Evolutionary conservation across 2,797 vertebrate genomes (phyloP).

Genomic region (Otus scops): DNA sequence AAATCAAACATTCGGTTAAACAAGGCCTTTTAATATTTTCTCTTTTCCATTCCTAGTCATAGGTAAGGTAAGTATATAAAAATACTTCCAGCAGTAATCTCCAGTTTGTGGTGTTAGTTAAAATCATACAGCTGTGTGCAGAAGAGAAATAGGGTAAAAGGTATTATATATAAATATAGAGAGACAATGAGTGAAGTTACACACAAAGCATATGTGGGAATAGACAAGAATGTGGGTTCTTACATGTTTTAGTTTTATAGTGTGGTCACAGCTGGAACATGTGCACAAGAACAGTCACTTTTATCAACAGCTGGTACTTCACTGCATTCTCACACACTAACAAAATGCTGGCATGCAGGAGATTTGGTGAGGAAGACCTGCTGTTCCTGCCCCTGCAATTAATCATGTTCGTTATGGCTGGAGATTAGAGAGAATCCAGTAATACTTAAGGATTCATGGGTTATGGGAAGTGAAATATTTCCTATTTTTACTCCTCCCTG

Average conservation of each 20-base stretch:
- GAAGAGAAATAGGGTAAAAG: not conserved
- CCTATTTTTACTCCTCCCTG: not conserved
- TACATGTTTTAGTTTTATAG: not conserved
- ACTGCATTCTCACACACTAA: not conserved
- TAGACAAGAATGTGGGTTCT: not conserved
- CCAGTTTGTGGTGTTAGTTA: not conserved
- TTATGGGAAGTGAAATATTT: not conserved
- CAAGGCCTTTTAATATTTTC: not conserved
- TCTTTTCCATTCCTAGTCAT: not conserved
- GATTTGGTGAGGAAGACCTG: slow-evolving; percentile 9
- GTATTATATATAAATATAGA: not conserved
- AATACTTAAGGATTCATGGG: not conserved
- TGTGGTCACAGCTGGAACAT: slow-evolving; percentile 10
- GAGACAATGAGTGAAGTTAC: slow-evolving; percentile 20
- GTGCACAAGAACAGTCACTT: not conserved
- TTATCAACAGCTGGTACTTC: slow-evolving; percentile 6
- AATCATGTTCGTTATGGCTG: not conserved
- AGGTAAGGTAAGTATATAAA: not conserved
- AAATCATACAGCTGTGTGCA: not conserved
- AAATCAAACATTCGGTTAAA: not conserved
- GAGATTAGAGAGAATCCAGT: not conserved
- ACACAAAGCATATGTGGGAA: not conserved
- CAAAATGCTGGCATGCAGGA: not conserved
- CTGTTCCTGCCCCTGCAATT: not conserved
- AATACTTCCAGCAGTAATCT: not conserved